These are phyloP conservation scores for Cheilosia scutellata DNA, from an alignment of 2,888 invertebrate genomes.

Conservation along the genomic window DNA sequence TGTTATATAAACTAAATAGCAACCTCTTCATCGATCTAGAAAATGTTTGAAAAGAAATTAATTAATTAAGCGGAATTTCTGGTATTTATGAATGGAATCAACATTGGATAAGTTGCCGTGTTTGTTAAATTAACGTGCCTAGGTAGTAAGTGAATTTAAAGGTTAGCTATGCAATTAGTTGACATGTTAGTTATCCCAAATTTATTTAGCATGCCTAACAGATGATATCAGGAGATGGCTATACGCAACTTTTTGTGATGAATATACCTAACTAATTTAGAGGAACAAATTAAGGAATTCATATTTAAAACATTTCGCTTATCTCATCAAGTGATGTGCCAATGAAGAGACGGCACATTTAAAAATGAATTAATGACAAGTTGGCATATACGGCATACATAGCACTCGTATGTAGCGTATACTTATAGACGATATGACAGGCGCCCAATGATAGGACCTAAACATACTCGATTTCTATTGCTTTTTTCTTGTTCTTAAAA, in stretches of 20 bases:
- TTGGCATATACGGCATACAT: too few relatives aligned
- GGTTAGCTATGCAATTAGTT: neutral
- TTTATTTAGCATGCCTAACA: neutral
- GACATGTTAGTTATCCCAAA: neutral
- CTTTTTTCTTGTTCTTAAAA: neutral
- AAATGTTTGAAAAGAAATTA: constrained; percentile 26
- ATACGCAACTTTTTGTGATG: neutral
- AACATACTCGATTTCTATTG: too few relatives aligned
- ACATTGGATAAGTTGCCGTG: too few relatives aligned
- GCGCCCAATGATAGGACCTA: too few relatives aligned
- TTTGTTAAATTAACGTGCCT: too few relatives aligned
- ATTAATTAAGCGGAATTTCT: constrained; percentile 14
- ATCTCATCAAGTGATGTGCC: too few relatives aligned
- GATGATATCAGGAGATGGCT: neutral
- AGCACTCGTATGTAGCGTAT: too few relatives aligned
- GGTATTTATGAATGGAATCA: neutral
- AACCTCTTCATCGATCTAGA: constrained; percentile 64
- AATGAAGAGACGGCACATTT: too few relatives aligned
- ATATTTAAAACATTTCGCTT: neutral
- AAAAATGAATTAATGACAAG: too few relatives aligned
- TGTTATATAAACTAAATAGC: constrained; percentile 40
- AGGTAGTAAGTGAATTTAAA: neutral
- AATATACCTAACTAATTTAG: neutral
- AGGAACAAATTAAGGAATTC: neutral
- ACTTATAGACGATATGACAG: too few relatives aligned